Evolutionary conservation across 2,797 vertebrate genomes (phyloP).

Genomic region (Cirrhinus mrigala): DNA sequence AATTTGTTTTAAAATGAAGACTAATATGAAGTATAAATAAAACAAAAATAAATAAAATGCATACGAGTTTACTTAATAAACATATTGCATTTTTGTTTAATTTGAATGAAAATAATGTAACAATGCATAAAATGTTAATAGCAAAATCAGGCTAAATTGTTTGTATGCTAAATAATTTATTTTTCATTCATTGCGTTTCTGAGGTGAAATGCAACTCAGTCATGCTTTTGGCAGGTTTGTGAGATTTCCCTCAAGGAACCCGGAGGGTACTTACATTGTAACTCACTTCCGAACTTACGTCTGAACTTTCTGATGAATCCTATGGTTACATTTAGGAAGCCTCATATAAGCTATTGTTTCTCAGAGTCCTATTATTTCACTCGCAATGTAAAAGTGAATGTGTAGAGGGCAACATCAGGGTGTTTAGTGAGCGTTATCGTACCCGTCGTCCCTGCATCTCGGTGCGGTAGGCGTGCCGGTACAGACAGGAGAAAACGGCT

Average conservation of each 20-base stretch:
- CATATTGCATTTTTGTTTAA: too few relatives aligned
- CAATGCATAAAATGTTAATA: not conserved
- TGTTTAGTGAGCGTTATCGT: constrained; percentile 55
- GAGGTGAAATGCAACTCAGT: not conserved
- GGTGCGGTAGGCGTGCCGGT: constrained; percentile 94
- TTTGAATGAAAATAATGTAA: not conserved
- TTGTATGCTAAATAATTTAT: too few relatives aligned
- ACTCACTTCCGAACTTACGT: not conserved
- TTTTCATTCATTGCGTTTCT: too few relatives aligned
- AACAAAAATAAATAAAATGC: not conserved
- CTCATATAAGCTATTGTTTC: constrained; percentile 8
- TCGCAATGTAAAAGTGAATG: not conserved
- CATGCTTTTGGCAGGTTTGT: not conserved
- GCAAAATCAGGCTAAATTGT: too few relatives aligned
- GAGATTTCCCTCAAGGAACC: not conserved
- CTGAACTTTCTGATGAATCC: constrained; percentile 36
- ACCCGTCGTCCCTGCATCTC: constrained; percentile 96
- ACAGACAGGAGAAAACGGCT: constrained; percentile 95
- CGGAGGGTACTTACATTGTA: not conserved
- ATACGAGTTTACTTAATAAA: not conserved
- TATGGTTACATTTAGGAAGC: constrained; percentile 52
- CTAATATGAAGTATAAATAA: not conserved
- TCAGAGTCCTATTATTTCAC: not conserved
- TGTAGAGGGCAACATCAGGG: not conserved
- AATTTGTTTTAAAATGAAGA: too few relatives aligned